Percentiles rank a stretch among this genome's conserved stretches.
These are phyloP conservation scores for Austrofundulus limnaeus DNA, from an alignment of 2,113 vertebrate genomes.

Conservation along the genomic window DNA sequence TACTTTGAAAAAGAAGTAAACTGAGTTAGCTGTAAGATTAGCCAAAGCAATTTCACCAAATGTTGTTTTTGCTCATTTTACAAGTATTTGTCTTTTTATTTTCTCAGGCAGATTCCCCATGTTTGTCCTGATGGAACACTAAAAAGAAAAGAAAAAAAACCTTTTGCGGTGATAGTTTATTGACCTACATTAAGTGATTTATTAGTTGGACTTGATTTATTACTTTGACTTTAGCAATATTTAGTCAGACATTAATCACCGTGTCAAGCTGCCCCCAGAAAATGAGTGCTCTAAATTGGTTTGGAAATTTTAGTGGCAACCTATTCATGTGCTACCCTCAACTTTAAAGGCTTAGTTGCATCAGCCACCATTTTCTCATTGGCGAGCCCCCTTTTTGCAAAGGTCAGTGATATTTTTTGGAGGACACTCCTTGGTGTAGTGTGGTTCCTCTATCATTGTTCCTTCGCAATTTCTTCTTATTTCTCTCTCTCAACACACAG, in stretches of 20 bases:
- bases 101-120: not conserved
- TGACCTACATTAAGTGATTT: slow-evolving; percentile 43
- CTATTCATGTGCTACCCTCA: slow-evolving; percentile 10
- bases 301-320: slow-evolving; percentile 3
- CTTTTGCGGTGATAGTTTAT: slow-evolving; percentile 20
- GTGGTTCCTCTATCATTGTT: slow-evolving; percentile 6
- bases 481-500: slow-evolving; percentile 12
- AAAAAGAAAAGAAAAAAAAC: slow-evolving; percentile 2
- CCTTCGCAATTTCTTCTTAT: not conserved
- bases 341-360: slow-evolving; percentile 31
- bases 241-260: slow-evolving; percentile 40
- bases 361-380: slow-evolving; percentile 45
- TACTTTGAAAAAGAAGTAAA: no score
- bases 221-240: slow-evolving; percentile 46
- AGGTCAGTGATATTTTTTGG: slow-evolving; percentile 38
- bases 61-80: not conserved
- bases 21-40: no score
- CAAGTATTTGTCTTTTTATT: not conserved
- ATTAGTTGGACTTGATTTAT: slow-evolving; percentile 43
- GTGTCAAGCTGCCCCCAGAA: slow-evolving; percentile 32
- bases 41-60: not conserved
- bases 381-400: slow-evolving; percentile 46
- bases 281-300: slow-evolving; percentile 15
- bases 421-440: not conserved
- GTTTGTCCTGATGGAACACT: slow-evolving; percentile 4